Percentiles rank a stretch among this genome's conserved stretches.
These are phyloP conservation scores for Pachypeltis micranthus DNA, from an alignment of 1,140 invertebrate species.

Conservation along the genomic window DNA sequence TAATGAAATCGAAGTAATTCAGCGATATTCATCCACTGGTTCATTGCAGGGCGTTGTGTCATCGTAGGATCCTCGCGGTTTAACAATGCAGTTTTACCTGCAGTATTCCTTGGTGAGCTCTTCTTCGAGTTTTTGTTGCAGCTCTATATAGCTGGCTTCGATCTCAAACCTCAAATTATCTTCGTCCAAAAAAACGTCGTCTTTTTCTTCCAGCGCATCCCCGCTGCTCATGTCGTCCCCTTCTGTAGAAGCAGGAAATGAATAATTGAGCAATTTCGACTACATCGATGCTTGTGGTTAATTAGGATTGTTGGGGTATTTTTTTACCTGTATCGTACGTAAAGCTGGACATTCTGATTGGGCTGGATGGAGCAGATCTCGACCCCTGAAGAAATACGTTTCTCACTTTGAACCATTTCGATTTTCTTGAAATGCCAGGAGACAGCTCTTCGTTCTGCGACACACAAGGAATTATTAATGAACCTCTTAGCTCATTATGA, in stretches of 20 bases:
- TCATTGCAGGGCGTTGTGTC: too few species aligned
- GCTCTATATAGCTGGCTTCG: slow-evolving; percentile 45
- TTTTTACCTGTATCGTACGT: slow-evolving; percentile 43
- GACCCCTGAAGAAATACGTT: slow-evolving; percentile 50
- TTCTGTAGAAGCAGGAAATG: slow-evolving; percentile 24
- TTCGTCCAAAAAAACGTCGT: slow-evolving; percentile 4
- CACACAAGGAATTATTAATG: too few species aligned
- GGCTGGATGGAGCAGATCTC: slow-evolving; percentile 53
- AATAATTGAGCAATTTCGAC: too few species aligned
- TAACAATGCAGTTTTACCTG: slow-evolving; percentile 58
- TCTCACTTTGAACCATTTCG: slow-evolving; percentile 61
- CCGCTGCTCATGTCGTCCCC: slow-evolving; percentile 25
- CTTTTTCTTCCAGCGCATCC: slow-evolving; percentile 23
- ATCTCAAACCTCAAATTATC: slow-evolving; percentile 39
- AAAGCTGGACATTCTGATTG: slow-evolving; percentile 46
- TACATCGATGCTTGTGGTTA: neutral
- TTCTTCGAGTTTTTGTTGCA: slow-evolving; percentile 52
- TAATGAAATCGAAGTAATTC: too few species aligned
- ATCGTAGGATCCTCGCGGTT: too few species aligned
- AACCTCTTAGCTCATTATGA: too few species aligned
- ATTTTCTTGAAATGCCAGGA: slow-evolving; percentile 32
- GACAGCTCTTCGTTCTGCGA: slow-evolving; percentile 27
- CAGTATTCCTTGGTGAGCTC: slow-evolving; percentile 58
- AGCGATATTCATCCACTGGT: too few species aligned
- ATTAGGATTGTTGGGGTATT: neutral